These are phyloP conservation scores for Synanceia verrucosa DNA, from an alignment of 2,797 vertebrate species.

Conservation along the genomic window DNA sequence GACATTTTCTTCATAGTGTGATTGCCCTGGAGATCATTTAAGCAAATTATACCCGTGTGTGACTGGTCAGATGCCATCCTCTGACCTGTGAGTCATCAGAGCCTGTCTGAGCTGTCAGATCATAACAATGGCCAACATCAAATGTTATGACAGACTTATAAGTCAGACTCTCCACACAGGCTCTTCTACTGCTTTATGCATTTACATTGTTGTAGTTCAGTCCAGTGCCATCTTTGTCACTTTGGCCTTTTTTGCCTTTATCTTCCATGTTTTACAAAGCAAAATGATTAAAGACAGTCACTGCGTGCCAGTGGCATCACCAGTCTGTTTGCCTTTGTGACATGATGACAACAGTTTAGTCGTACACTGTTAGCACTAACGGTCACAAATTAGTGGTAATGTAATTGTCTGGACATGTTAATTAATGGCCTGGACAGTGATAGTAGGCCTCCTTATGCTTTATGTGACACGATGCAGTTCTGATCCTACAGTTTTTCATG, in stretches of 20 bases:
- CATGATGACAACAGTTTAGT: constrained; percentile 3
- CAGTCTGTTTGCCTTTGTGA: constrained; percentile 11
- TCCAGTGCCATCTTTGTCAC: not conserved
- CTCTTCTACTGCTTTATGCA: not conserved
- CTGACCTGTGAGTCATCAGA: constrained; percentile 46
- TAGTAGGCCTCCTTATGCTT: not conserved
- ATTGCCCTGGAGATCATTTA: not conserved
- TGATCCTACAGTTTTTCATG: not conserved
- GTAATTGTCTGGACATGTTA: not conserved
- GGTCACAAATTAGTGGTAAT: not conserved
- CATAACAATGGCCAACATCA: constrained; percentile 9
- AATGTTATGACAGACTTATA: constrained; percentile 9
- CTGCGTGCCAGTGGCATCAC: not conserved
- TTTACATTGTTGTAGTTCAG: not conserved
- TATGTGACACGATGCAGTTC: not conserved
- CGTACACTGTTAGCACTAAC: not conserved
- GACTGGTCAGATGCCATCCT: constrained; percentile 33
- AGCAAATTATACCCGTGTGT: not conserved
- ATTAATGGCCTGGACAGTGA: not conserved
- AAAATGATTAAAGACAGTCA: not conserved
- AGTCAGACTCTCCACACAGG: not conserved
- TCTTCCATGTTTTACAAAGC: not conserved
- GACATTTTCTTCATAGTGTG: not conserved
- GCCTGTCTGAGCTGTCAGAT: constrained; percentile 21
- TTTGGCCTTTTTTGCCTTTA: not conserved